Conservation (phyloP, 1,140 invertebrate genomes). For the Drosophila teissieri region DNA sequence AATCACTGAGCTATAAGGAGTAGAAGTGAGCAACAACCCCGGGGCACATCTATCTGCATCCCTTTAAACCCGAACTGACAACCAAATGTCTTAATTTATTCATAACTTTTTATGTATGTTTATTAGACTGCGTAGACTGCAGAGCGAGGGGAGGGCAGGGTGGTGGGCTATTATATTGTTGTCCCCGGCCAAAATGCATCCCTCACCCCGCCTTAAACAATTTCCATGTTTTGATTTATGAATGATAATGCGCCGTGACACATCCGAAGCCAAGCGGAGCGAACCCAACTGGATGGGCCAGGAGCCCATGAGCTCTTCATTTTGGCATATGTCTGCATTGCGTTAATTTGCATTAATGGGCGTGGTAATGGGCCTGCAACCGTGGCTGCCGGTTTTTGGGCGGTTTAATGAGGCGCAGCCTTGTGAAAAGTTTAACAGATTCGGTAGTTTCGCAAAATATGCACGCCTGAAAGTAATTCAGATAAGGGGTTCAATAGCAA, state of each 20-base stretch:
- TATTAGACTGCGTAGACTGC: constrained; percentile 72
- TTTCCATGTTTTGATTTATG: constrained; percentile 84
- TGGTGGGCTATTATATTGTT: constrained; percentile 23
- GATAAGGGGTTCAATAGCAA: constrained; percentile 37
- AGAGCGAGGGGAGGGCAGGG: not conserved
- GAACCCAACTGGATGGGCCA: constrained; percentile 11
- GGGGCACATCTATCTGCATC: constrained; percentile 7
- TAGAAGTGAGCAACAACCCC: constrained; percentile 60
- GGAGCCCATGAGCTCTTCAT: constrained; percentile 18
- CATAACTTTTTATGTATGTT: constrained; percentile 72
- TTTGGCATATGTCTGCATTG: constrained; percentile 80
- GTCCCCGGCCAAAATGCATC: constrained; percentile 25
- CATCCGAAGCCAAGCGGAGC: constrained; percentile 40
- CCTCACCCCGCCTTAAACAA: constrained; percentile 44
- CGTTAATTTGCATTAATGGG: constrained; percentile 84
- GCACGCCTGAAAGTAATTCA: constrained; percentile 6
- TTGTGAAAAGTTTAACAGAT: constrained; percentile 48
- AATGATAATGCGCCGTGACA: constrained; percentile 83
- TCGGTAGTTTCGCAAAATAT: constrained; percentile 10
- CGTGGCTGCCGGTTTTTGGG: constrained; percentile 27
- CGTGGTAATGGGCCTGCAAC: constrained; percentile 66
- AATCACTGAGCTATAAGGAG: constrained; percentile 45
- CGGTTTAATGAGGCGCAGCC: constrained; percentile 69
- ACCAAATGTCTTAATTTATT: constrained; percentile 80
- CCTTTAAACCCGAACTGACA: constrained; percentile 37